phyloP scores from a whole-genome alignment of 2,113 vertebrate species.

The Illadopsis cleaveri region DNA sequence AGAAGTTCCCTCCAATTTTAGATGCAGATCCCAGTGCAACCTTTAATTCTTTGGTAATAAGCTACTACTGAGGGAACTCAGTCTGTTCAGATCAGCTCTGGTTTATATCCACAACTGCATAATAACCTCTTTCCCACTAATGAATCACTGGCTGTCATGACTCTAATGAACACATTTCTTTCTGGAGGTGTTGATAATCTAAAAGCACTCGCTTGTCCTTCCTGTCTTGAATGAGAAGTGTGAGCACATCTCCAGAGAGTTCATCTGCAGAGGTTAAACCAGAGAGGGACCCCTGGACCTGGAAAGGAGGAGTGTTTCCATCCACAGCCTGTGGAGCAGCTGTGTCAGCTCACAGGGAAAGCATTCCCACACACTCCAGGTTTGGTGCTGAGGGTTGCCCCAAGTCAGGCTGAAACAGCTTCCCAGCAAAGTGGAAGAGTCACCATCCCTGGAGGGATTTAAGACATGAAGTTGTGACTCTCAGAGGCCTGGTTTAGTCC shows the following conservation, averaged over 20 bases:
- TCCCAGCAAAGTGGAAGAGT: not conserved
- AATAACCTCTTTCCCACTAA: constrained; percentile 10
- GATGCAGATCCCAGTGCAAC: constrained; percentile 43
- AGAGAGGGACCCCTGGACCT: not conserved
- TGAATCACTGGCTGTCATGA: constrained; percentile 37
- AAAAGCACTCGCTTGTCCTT: not conserved
- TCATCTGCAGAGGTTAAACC: not conserved
- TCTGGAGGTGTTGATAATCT: constrained; percentile 15
- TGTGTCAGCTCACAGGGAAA: not conserved
- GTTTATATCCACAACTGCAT: constrained; percentile 14
- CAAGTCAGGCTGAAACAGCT: not conserved
- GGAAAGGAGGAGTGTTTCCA: not conserved
- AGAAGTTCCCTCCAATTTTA: constrained; percentile 44
- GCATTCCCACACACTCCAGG: fast-evolving
- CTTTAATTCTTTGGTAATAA: constrained; percentile 59
- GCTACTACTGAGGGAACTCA: constrained; percentile 25
- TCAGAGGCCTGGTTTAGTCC: not conserved
- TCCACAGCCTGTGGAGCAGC: not conserved
- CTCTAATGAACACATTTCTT: not conserved
- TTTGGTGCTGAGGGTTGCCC: not conserved
- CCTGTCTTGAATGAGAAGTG: not conserved
- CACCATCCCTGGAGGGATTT: too few species aligned
- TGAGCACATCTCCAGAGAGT: constrained; percentile 1
- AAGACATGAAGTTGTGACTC: fast-evolving
- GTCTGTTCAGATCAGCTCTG: constrained; percentile 35